These are phyloP conservation scores for Gobio occitaniae DNA, from an alignment of 2,797 vertebrate genomes.

Conservation along the genomic window DNA sequence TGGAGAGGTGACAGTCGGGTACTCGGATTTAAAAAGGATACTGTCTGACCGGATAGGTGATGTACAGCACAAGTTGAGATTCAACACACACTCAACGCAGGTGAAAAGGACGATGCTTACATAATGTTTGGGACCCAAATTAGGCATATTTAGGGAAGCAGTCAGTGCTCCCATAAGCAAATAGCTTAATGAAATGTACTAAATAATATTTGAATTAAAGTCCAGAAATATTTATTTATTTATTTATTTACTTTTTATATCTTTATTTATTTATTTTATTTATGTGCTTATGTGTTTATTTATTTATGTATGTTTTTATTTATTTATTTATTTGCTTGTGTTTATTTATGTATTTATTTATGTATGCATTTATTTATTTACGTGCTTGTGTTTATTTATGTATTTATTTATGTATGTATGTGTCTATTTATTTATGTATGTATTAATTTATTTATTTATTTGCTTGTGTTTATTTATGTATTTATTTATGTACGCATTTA, in stretches of 20 bases:
- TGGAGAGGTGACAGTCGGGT: neutral
- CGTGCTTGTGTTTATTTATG: too few relatives aligned
- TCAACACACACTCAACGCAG: neutral
- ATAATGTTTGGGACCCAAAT: neutral
- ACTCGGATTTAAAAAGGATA: neutral
- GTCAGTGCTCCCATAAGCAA: neutral
- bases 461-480: too few relatives aligned
- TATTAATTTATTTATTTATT: too few relatives aligned
- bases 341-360: too few relatives aligned
- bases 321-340: too few relatives aligned
- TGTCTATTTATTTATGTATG: too few relatives aligned
- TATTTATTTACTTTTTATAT: too few relatives aligned
- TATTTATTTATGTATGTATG: too few relatives aligned
- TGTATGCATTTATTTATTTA: too few relatives aligned
- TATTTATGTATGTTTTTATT: too few relatives aligned
- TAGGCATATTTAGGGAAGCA: neutral
- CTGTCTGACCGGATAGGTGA: neutral
- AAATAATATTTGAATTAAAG: neutral
- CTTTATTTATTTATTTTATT: neutral
- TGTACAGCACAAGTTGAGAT: neutral
- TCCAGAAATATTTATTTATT: neutral
- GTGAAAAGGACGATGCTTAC: neutral
- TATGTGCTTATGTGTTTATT: neutral
- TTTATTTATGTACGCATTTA: too few relatives aligned
- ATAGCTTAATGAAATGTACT: neutral